Conservation (phyloP, 2,113 vertebrate species). For the Helogale parvula region DNA sequence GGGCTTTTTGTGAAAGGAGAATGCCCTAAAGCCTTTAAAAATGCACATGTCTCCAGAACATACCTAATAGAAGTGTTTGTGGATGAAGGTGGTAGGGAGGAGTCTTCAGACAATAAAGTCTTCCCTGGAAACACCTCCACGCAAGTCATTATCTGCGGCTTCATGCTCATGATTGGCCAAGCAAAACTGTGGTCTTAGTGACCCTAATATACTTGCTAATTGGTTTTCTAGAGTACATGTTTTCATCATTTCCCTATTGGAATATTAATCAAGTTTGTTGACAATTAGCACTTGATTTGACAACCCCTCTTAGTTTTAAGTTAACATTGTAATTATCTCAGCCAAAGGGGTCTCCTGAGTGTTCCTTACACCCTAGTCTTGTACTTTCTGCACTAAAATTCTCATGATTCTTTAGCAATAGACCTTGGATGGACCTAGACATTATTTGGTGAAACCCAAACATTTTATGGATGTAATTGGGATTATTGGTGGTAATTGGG, state of each 20-base stretch:
- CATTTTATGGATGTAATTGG: constrained; percentile 42
- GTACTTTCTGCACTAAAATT: constrained; percentile 37
- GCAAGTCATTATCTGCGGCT: neutral
- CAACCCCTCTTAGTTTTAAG: neutral
- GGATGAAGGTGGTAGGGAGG: neutral
- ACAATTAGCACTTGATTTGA: constrained; percentile 6
- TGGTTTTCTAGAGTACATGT: neutral
- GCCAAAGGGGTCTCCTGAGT: neutral
- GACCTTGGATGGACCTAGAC: constrained; percentile 30
- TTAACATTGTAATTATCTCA: neutral
- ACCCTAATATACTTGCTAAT: neutral
- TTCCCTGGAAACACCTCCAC: neutral
- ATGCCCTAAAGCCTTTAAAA: neutral
- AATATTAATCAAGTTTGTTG: constrained; percentile 2
- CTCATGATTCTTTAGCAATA: constrained; percentile 38
- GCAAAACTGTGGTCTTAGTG: neutral
- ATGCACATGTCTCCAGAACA: neutral
- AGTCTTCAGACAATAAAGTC: neutral
- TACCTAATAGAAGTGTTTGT: neutral
- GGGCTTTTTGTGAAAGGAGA: neutral
- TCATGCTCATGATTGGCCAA: neutral
- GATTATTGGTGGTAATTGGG: neutral
- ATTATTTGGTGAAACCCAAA: constrained; percentile 49
- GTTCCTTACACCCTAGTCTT: neutral
- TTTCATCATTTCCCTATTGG: neutral